Evolutionary conservation across 1,140 invertebrate species (phyloP).

Genomic region (Drosophila kurseongensis): DNA sequence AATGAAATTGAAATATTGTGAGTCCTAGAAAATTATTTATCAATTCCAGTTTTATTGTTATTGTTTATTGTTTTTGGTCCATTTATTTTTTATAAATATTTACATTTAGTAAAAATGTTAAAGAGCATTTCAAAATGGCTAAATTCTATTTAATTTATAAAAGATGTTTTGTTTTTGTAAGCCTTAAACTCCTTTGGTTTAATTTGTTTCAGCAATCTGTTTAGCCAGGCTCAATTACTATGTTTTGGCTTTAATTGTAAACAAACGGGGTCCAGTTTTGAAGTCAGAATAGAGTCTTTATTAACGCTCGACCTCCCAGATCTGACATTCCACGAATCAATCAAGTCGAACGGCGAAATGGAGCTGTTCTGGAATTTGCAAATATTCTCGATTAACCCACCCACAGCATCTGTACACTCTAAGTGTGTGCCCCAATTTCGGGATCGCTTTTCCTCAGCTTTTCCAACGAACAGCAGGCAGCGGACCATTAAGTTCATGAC

Average conservation of each 20-base stretch:
- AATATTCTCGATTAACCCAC: slow-evolving; percentile 6
- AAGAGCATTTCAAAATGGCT: neutral
- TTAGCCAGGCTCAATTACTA: no score
- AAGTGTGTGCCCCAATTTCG: slow-evolving; percentile 28
- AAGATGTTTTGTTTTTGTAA: neutral
- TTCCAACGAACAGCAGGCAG: slow-evolving; percentile 58
- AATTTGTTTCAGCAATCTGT: no score
- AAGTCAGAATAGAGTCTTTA: neutral
- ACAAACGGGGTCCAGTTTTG: neutral
- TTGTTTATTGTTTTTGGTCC: no score
- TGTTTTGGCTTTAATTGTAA: neutral
- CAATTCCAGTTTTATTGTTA: no score
- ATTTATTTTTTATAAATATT: no score
- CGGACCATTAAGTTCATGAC: slow-evolving; percentile 67
- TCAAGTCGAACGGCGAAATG: neutral
- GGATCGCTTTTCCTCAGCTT: slow-evolving; percentile 32
- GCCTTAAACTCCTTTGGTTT: neutral
- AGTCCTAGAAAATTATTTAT: no score
- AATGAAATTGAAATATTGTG: no score
- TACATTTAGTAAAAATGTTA: no score
- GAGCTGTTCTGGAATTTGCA: neutral
- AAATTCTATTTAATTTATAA: neutral
- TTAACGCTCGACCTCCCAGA: neutral
- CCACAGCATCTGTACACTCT: slow-evolving; percentile 1
- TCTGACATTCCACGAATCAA: neutral